Percentiles rank a stretch among this genome's conserved stretches.
phyloP scores from a whole-genome alignment of 2,797 vertebrate genomes.

The Callimico goeldii region DNA sequence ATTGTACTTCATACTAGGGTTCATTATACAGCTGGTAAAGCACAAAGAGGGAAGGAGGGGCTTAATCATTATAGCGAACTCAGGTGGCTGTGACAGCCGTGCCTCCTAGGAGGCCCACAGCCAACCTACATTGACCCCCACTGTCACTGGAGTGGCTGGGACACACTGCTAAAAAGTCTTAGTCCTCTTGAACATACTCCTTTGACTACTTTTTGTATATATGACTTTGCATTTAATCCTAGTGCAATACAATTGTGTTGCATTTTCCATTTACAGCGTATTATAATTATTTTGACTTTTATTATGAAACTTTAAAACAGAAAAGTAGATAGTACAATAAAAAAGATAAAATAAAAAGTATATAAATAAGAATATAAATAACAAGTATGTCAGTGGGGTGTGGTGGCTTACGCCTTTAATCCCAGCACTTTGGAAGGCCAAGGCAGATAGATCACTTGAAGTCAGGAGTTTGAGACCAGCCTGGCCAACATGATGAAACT shows the following conservation, averaged over 20 bases:
- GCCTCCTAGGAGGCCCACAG: neutral
- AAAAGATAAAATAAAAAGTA: too few relatives aligned
- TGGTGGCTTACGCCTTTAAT: too few relatives aligned
- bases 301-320: neutral
- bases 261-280: neutral
- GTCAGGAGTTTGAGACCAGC: too few relatives aligned
- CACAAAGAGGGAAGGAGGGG: neutral
- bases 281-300: slow-evolving; percentile 29
- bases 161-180: neutral
- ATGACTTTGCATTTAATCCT: neutral
- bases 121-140: fast-evolving
- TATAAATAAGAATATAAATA: too few relatives aligned
- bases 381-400: too few relatives aligned
- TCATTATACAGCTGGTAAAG: slow-evolving; percentile 80
- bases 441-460: too few relatives aligned
- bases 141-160: neutral
- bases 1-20: slow-evolving; percentile 84
- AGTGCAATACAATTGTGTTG: neutral
- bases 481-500: too few relatives aligned
- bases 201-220: neutral
- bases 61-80: fast-evolving
- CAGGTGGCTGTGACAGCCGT: fast-evolving
- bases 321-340: neutral
- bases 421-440: too few relatives aligned
- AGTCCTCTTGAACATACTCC: neutral